Evolutionary conservation across 2,888 invertebrate genomes (phyloP).

Genomic region (Microchrysa polita): DNA sequence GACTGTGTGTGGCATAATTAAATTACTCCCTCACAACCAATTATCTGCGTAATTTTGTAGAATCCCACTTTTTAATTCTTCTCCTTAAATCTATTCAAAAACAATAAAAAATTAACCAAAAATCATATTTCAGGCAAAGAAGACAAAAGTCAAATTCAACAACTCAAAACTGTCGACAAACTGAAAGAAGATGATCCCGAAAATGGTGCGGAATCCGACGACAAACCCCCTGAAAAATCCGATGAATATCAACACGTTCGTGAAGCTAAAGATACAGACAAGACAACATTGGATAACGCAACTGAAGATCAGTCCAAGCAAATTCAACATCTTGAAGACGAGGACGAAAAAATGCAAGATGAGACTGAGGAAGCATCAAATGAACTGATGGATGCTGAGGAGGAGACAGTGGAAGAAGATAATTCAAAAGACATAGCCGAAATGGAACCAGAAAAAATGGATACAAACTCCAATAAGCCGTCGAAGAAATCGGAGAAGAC

Average conservation of each 20-base stretch:
- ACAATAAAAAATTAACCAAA: slow-evolving; percentile 9
- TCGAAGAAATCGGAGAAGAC: slow-evolving; percentile 61
- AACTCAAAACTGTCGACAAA: slow-evolving; percentile 67
- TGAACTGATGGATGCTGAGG: slow-evolving; percentile 63
- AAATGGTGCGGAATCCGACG: slow-evolving; percentile 63
- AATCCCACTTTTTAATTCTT: too few species aligned
- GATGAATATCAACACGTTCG: slow-evolving; percentile 87
- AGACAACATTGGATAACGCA: slow-evolving; percentile 78
- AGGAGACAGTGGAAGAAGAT: slow-evolving; percentile 66
- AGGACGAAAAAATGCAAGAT: slow-evolving; percentile 68
- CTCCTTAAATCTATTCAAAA: too few species aligned
- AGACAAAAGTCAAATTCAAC: slow-evolving; percentile 61
- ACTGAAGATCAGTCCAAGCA: slow-evolving; percentile 81
- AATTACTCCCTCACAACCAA: too few species aligned
- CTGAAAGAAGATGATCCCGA: slow-evolving; percentile 64
- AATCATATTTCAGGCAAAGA: slow-evolving; percentile 58
- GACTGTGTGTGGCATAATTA: too few species aligned
- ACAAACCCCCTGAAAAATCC: slow-evolving; percentile 65
- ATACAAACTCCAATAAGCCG: slow-evolving; percentile 58
- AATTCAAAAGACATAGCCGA: slow-evolving; percentile 59
- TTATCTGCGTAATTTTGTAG: too few species aligned
- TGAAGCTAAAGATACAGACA: slow-evolving; percentile 77
- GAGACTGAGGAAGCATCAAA: slow-evolving; percentile 65
- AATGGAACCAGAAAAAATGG: slow-evolving; percentile 66
- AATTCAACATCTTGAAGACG: slow-evolving; percentile 70